Evolutionary conservation across 23 tunicate genomes (phyloP).

Genomic region (Botrylloides violaceus): DNA sequence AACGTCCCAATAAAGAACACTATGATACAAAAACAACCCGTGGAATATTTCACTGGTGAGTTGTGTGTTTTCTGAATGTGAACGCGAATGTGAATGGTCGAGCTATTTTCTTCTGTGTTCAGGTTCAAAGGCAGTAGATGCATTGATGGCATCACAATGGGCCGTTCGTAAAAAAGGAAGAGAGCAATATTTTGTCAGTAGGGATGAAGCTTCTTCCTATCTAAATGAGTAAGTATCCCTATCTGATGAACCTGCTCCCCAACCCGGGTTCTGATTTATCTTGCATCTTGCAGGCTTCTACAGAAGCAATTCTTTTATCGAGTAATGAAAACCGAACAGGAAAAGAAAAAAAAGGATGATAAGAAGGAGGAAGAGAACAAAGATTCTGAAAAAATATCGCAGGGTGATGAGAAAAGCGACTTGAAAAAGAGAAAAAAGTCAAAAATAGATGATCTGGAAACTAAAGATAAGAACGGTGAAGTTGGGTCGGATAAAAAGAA

Average conservation of each 20-base stretch:
- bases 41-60: constrained; percentile 89
- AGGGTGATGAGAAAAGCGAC: not conserved
- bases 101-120: too few relatives aligned
- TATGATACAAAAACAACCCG: constrained; percentile 46
- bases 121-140: constrained; percentile 93
- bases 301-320: constrained; percentile 3
- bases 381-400: not conserved
- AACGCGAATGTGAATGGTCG: too few relatives aligned
- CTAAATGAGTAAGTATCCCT: constrained; percentile 44
- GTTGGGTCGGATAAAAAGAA: not conserved
- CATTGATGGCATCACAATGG: constrained; percentile 75
- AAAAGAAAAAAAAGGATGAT: not conserved
- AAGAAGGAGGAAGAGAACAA: constrained; percentile 4
- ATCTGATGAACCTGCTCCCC: too few relatives aligned
- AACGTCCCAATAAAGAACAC: constrained; percentile 74
- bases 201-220: constrained; percentile 57
- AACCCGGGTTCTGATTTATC: too few relatives aligned
- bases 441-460: not conserved
- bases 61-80: too few relatives aligned
- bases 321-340: constrained; percentile 14
- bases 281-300: not conserved
- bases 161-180: constrained; percentile 29
- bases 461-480: constrained; percentile 10
- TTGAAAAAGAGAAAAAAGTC: constrained; percentile 13
- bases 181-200: constrained; percentile 24